Evolutionary conservation across 2,113 vertebrate genomes (phyloP).

Genomic region (Dolichotis patagonum): DNA sequence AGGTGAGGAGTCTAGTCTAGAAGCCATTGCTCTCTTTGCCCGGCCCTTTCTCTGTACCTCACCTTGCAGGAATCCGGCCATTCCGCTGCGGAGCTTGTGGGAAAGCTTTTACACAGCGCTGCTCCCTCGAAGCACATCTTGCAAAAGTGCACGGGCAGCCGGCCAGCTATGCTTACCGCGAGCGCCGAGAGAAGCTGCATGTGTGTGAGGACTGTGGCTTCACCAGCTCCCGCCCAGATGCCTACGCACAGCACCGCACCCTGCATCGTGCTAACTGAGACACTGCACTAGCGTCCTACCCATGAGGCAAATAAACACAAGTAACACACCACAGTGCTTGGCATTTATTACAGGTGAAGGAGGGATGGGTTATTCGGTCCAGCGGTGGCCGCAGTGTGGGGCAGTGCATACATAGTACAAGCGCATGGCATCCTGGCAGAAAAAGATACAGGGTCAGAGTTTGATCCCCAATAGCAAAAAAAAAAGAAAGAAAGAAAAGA

Average conservation of each 20-base stretch:
- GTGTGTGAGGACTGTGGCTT: slow-evolving; percentile 95
- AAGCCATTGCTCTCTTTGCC: background rate
- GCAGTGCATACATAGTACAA: slow-evolving; percentile 96
- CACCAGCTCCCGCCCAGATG: slow-evolving; percentile 88
- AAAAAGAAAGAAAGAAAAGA: too few relatives aligned
- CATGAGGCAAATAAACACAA: slow-evolving; percentile 64
- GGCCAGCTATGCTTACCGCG: slow-evolving; percentile 92
- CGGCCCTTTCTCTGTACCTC: background rate
- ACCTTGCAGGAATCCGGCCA: slow-evolving; percentile 90
- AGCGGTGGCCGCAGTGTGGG: slow-evolving; percentile 95
- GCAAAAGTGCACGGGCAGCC: slow-evolving; percentile 92
- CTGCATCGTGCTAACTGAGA: slow-evolving; percentile 79
- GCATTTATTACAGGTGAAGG: slow-evolving; percentile 60
- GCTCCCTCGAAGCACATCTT: slow-evolving; percentile 94
- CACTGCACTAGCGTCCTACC: rapidly evolving
- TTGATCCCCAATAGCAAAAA: too few relatives aligned
- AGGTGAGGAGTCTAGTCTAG: too few relatives aligned
- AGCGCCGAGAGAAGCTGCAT: slow-evolving; percentile 94
- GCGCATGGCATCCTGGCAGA: slow-evolving; percentile 93
- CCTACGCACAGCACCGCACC: slow-evolving; percentile 89
- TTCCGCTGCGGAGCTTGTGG: slow-evolving; percentile 93
- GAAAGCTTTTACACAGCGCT: slow-evolving; percentile 94
- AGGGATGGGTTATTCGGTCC: slow-evolving; percentile 90
- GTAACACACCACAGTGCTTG: background rate
- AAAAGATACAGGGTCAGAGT: background rate